phyloP scores from a whole-genome alignment of 2,113 vertebrate species.

The Eublepharis macularius region DNA sequence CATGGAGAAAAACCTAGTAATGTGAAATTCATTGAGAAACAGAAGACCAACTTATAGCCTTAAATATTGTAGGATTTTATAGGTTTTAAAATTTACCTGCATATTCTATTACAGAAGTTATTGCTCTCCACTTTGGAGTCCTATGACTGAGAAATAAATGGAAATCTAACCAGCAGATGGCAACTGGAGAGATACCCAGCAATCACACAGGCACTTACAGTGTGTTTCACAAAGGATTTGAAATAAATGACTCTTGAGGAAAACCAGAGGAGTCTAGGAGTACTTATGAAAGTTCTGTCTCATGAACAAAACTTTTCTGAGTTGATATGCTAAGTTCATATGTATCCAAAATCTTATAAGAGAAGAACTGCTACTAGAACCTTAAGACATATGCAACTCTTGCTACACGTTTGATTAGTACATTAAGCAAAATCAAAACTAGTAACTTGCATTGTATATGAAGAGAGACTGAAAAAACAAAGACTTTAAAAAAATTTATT shows the following conservation, averaged over 20 bases:
- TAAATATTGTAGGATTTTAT: not conserved
- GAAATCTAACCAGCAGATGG: not conserved
- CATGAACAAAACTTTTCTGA: not conserved
- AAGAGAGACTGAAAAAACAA: slow-evolving; percentile 34
- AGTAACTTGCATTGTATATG: slow-evolving; percentile 42
- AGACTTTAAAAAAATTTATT: slow-evolving; percentile 58
- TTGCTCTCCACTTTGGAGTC: not conserved
- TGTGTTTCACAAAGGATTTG: not conserved
- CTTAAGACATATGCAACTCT: not conserved
- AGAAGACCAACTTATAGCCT: too few species aligned
- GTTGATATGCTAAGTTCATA: not conserved
- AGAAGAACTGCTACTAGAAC: not conserved
- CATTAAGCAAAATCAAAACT: slow-evolving; percentile 21
- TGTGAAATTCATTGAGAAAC: too few species aligned
- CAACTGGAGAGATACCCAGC: not conserved
- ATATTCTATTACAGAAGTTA: not conserved
- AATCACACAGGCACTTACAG: not conserved
- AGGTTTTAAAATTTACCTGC: not conserved
- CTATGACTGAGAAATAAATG: not conserved
- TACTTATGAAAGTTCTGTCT: not conserved
- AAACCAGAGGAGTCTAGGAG: not conserved
- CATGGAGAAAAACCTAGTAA: too few species aligned
- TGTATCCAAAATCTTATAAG: not conserved
- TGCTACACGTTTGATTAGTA: not conserved
- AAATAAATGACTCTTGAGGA: not conserved